These are phyloP conservation scores for Aphelocoma californica DNA, from an alignment of 2,797 vertebrate genomes.

Conservation along the genomic window DNA sequence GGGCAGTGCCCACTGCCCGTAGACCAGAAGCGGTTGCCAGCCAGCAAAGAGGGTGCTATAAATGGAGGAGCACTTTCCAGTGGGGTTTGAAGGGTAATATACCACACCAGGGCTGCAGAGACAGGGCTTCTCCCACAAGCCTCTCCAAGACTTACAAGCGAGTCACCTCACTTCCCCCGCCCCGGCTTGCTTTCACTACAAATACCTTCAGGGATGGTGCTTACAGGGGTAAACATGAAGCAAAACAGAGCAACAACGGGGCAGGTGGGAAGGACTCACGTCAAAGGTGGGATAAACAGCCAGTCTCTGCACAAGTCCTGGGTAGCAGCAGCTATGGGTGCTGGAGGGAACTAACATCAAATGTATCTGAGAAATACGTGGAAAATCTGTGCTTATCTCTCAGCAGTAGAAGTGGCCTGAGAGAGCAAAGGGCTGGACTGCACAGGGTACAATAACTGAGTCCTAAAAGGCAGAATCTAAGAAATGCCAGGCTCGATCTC, in stretches of 20 bases:
- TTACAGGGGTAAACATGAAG: background rate
- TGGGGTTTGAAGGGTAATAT: fast-evolving
- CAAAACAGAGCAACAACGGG: background rate
- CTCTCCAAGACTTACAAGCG: fast-evolving
- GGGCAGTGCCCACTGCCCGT: fast-evolving
- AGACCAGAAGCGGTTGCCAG: background rate
- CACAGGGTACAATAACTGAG: background rate
- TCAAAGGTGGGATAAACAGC: background rate
- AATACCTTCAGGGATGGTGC: background rate
- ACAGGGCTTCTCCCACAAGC: background rate
- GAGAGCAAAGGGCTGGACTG: background rate
- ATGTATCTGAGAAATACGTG: background rate
- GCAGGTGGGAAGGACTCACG: background rate
- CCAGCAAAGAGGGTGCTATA: background rate
- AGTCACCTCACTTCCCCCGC: background rate
- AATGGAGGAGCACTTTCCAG: background rate
- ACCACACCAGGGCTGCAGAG: background rate
- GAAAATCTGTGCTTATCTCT: background rate
- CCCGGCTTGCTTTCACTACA: background rate
- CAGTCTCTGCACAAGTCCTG: background rate
- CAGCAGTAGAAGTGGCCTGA: background rate
- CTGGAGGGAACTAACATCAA: background rate
- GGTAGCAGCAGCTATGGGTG: fast-evolving
- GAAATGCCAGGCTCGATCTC: background rate
- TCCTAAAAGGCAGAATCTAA: background rate